Evolutionary conservation across 2,888 invertebrate genomes (phyloP).

Genomic region (Drosophila ezoana): DNA sequence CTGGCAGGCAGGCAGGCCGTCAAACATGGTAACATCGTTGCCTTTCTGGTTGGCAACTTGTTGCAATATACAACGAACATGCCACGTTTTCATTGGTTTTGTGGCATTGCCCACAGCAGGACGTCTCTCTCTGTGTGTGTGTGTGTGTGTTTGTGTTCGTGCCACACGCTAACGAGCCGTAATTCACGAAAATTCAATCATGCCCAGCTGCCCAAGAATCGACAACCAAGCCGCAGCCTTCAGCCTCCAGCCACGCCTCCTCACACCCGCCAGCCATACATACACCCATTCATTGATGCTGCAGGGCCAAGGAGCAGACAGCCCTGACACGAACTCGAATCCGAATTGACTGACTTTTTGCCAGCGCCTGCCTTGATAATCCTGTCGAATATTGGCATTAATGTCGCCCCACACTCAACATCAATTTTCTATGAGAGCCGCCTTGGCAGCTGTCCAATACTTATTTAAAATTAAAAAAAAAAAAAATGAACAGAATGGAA

Average conservation of each 20-base stretch:
- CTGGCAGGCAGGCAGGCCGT: conserved; percentile 21
- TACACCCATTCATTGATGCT: background rate
- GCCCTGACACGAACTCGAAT: conserved; percentile 33
- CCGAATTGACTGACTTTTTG: conserved; percentile 48
- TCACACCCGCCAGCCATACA: background rate
- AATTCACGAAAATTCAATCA: conserved; percentile 80
- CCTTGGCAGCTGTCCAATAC: conserved; percentile 67
- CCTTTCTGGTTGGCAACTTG: conserved; percentile 56
- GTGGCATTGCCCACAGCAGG: conserved; percentile 60
- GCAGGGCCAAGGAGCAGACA: conserved; percentile 33
- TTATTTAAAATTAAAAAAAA: conserved; percentile 13
- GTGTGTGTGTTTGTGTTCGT: conserved; percentile 54
- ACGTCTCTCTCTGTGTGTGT: conserved; percentile 18
- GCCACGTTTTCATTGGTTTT: conserved; percentile 59
- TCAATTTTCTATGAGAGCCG: conserved; percentile 51
- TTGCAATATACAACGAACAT: conserved; percentile 62
- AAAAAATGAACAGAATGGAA: conserved; percentile 13
- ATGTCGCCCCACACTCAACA: conserved; percentile 57
- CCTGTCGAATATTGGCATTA: conserved; percentile 65
- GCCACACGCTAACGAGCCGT: conserved; percentile 77
- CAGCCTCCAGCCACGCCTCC: conserved; percentile 9
- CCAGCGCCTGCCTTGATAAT: conserved; percentile 54
- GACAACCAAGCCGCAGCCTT: conserved; percentile 40
- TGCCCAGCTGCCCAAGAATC: conserved; percentile 54
- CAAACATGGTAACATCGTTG: conserved; percentile 33